Percentiles rank a stretch among this genome's conserved stretches.
Evolutionary conservation across 2,113 vertebrate species (phyloP).

Genomic region (Xiphias gladius): DNA sequence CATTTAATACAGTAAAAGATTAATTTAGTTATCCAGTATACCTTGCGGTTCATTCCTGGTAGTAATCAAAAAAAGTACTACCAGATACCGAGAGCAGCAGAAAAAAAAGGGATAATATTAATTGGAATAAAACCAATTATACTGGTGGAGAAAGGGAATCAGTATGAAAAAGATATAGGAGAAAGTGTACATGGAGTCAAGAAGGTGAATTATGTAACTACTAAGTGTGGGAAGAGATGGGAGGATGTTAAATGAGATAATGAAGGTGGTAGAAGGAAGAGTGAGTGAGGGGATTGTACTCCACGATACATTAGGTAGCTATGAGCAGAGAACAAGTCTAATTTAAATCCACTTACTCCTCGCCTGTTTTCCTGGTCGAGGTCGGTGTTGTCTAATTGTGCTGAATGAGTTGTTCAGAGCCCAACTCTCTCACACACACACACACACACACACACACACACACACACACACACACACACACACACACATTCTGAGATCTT

Average conservation of each 20-base stretch:
- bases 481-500: conserved; percentile 3
- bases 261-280: neutral
- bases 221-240: conserved; percentile 3
- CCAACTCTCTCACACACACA: neutral
- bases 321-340: conserved; percentile 68
- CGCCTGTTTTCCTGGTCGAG: conserved; percentile 57
- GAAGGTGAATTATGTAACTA: conserved; percentile 11
- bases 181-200: conserved; percentile 6
- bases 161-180: conserved; percentile 19
- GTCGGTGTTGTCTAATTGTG: conserved; percentile 58
- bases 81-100: neutral
- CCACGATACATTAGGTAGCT: conserved; percentile 62
- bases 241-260: conserved; percentile 37
- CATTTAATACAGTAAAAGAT: neutral
- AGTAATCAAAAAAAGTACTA: neutral
- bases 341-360: conserved; percentile 79
- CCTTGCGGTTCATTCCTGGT: neutral
- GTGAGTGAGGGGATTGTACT: conserved; percentile 36
- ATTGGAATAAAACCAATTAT: neutral
- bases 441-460: conserved; percentile 1
- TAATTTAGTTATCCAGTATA: neutral
- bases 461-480: neutral
- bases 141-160: neutral
- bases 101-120: conserved; percentile 10
- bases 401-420: conserved; percentile 63